Percentiles rank a stretch among this genome's conserved stretches.
These are phyloP conservation scores for Lasioglossum vierecki DNA, from an alignment of 2,888 invertebrate species.

Conservation along the genomic window DNA sequence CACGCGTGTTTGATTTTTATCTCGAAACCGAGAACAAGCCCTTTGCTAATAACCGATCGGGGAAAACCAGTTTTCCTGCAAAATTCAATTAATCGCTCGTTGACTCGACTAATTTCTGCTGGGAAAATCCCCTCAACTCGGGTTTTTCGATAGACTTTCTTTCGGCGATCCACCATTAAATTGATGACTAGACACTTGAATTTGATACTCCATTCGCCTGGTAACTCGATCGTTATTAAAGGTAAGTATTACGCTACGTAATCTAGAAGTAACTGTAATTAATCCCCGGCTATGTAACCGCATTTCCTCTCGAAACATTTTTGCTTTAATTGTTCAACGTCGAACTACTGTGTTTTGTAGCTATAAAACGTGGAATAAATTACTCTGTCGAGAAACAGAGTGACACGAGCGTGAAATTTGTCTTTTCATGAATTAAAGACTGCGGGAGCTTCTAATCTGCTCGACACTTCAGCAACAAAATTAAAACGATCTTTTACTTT, in stretches of 20 bases:
- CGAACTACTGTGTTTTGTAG: constrained; percentile 24
- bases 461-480: neutral
- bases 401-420: neutral
- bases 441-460: neutral
- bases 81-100: constrained; percentile 35
- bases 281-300: constrained; percentile 59
- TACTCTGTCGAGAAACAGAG: neutral
- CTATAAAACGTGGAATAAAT: constrained; percentile 14
- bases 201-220: constrained; percentile 46
- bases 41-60: neutral
- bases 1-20: constrained; percentile 19
- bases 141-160: neutral
- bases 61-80: constrained; percentile 13
- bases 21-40: neutral
- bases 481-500: neutral
- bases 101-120: neutral
- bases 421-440: neutral
- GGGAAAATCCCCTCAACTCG: neutral
- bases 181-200: constrained; percentile 48
- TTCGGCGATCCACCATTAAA: constrained; percentile 45
- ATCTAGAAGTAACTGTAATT: constrained; percentile 67
- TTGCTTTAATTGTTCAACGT: constrained; percentile 47
- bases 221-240: constrained; percentile 59
- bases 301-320: constrained; percentile 61
- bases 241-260: constrained; percentile 64